Evolutionary conservation across 2,888 invertebrate genomes (phyloP).

Genomic region (Pseudococcus jackbeardsleyi): DNA sequence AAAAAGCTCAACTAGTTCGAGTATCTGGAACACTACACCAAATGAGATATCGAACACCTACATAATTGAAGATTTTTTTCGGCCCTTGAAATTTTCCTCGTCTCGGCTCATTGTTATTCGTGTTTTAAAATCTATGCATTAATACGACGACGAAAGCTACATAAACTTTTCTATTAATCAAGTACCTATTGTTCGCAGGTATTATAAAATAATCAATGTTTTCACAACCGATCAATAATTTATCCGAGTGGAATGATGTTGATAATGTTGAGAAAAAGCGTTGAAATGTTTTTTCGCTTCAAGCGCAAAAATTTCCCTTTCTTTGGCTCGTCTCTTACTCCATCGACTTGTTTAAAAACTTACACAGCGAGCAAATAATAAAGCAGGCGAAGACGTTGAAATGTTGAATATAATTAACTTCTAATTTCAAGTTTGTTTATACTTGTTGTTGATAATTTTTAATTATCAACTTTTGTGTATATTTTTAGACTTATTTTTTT

Average conservation of each 20-base stretch:
- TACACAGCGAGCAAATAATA: background rate
- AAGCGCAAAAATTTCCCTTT: background rate
- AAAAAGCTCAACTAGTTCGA: background rate
- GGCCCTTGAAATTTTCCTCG: background rate
- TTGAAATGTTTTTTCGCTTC: constrained; percentile 16
- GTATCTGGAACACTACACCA: background rate
- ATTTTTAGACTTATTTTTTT: background rate
- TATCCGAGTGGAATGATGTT: background rate
- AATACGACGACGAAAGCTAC: background rate
- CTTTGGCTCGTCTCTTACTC: background rate
- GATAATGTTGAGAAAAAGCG: background rate
- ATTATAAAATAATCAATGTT: constrained; percentile 28
- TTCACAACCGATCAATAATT: constrained; percentile 3
- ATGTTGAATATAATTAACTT: constrained; percentile 35
- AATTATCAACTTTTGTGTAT: constrained; percentile 13
- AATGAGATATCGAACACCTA: background rate
- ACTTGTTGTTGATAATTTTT: constrained; percentile 40
- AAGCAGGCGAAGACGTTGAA: constrained; percentile 11
- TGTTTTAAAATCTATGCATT: background rate
- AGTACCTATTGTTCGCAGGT: background rate
- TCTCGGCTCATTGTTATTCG: background rate
- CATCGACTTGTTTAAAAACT: background rate
- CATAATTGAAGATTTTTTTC: background rate
- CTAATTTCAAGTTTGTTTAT: constrained; percentile 22
- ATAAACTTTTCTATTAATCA: background rate